phyloP scores from a whole-genome alignment of 2,888 invertebrate species.

The Agrotis segetum region DNA sequence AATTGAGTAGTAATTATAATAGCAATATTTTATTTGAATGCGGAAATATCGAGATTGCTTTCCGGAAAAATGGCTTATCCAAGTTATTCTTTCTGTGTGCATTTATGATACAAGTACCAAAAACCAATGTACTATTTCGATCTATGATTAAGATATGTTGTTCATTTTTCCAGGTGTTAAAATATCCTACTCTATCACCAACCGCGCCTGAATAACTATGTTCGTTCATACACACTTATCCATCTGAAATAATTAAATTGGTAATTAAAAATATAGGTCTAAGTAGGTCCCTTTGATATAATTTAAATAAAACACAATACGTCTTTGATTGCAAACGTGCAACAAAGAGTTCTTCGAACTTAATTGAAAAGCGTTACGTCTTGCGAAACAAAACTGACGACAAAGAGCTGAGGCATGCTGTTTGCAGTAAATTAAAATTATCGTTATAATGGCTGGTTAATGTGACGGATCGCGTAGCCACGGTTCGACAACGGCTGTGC shows the following conservation, averaged over 20 bases:
- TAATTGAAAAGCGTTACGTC: conserved; percentile 44
- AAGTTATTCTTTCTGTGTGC: too few relatives aligned
- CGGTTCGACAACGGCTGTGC: conserved; percentile 59
- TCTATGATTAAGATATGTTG: too few relatives aligned
- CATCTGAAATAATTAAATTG: neutral
- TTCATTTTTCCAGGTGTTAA: too few relatives aligned
- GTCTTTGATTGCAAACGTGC: conserved; percentile 32
- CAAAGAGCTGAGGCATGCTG: conserved; percentile 46
- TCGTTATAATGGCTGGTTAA: conserved; percentile 62
- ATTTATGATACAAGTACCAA: too few relatives aligned
- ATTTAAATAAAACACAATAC: conserved; percentile 44
- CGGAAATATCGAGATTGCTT: too few relatives aligned
- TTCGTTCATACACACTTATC: too few relatives aligned
- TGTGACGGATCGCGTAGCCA: conserved; percentile 64
- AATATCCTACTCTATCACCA: too few relatives aligned
- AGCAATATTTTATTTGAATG: too few relatives aligned
- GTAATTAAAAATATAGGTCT: neutral
- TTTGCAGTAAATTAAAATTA: conserved; percentile 64
- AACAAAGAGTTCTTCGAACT: conserved; percentile 49
- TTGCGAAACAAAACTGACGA: conserved; percentile 40
- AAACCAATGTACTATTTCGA: too few relatives aligned
- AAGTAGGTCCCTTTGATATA: conserved; percentile 1
- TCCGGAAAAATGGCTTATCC: too few relatives aligned
- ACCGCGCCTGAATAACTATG: too few relatives aligned
- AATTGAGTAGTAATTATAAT: too few relatives aligned